Percentiles rank a stretch among this genome's conserved stretches.
These are phyloP conservation scores for Sigmodon hispidus DNA, from an alignment of 2,113 vertebrate genomes.

Conservation along the genomic window DNA sequence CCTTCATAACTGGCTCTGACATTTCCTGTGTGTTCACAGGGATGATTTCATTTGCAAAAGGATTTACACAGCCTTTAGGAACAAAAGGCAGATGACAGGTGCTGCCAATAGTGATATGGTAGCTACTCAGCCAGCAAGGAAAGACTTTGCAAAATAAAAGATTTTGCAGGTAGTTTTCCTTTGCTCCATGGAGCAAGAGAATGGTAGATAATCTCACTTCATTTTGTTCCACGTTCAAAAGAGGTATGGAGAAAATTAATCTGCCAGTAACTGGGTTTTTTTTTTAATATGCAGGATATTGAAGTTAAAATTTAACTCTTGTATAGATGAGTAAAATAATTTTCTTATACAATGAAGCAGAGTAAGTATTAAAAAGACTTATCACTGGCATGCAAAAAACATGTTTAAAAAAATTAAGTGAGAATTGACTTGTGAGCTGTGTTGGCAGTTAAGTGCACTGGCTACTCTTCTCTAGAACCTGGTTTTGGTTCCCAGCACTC, in stretches of 20 bases:
- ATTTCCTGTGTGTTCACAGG: constrained; percentile 43
- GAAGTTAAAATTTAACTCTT: not conserved
- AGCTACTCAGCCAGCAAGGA: not conserved
- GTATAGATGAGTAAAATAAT: not conserved
- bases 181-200: not conserved
- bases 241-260: not conserved
- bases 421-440: not conserved
- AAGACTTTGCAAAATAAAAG: not conserved
- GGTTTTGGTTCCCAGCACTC: not conserved
- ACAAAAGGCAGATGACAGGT: constrained; percentile 17
- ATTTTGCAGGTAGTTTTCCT: not conserved
- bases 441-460: not conserved
- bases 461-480: not conserved
- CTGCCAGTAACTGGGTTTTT: not conserved
- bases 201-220: not conserved
- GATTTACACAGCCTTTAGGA: constrained; percentile 10
- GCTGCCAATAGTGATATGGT: not conserved
- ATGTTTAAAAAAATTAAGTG: not conserved
- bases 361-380: not conserved
- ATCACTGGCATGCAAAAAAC: not conserved
- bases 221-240: not conserved
- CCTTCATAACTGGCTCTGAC: not conserved
- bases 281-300: not conserved
- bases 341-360: not conserved
- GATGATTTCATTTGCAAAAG: constrained; percentile 62